Percentiles rank a stretch among this genome's conserved stretches.
Evolutionary conservation across 1,140 invertebrate genomes (phyloP).

Genomic region (Pachypeltis micranthus): DNA sequence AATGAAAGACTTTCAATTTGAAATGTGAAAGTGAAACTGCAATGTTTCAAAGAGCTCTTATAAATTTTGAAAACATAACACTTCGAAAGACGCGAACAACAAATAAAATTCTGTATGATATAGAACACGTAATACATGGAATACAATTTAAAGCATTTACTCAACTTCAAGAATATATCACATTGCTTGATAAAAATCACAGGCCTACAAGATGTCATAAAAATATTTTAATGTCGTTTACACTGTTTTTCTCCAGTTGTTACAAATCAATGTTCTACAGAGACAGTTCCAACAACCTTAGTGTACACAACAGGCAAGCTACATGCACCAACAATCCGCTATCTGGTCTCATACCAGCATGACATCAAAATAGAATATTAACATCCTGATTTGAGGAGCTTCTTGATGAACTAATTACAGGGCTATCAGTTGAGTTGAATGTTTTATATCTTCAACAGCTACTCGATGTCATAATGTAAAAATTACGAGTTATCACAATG

Average conservation of each 20-base stretch:
- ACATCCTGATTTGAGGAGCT: too few species aligned
- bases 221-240: neutral
- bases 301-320: too few species aligned
- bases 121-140: neutral
- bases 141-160: neutral
- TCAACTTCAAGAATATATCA: constrained; percentile 2
- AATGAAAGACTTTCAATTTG: too few species aligned
- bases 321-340: too few species aligned
- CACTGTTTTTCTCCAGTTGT: neutral
- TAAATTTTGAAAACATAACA: neutral
- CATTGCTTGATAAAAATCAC: constrained; percentile 6
- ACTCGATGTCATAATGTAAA: neutral
- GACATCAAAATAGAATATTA: too few species aligned
- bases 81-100: neutral
- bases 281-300: neutral
- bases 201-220: neutral
- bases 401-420: too few species aligned
- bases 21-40: too few species aligned
- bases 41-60: too few species aligned
- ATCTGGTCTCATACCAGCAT: too few species aligned
- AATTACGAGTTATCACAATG: neutral
- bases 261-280: neutral
- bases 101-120: neutral
- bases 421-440: too few species aligned
- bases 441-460: neutral